A percentile compares a stretch with the other conserved stretches of the same genome.
Conservation (phyloP, 2,888 invertebrate species). For the Periphyllus acericola region DNA sequence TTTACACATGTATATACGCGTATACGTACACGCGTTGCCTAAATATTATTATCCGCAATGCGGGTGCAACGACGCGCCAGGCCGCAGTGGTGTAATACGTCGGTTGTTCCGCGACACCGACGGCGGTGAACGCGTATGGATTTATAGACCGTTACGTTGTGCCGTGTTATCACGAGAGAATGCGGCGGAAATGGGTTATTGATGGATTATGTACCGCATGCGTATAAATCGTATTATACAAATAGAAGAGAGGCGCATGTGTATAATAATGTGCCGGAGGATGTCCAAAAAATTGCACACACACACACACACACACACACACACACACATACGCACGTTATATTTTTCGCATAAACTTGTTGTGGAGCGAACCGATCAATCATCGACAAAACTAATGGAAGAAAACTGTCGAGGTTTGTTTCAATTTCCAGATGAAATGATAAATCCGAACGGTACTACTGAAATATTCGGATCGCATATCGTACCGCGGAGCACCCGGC, state of each 20-base stretch:
- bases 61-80: constrained; percentile 26
- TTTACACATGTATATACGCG: background rate
- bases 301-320: background rate
- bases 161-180: background rate
- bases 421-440: constrained; percentile 31
- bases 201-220: constrained; percentile 20
- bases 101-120: constrained; percentile 18
- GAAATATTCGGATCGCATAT: background rate
- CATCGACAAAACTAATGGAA: constrained; percentile 31
- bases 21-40: background rate
- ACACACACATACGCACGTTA: background rate
- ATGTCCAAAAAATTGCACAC: constrained; percentile 16
- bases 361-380: constrained; percentile 28
- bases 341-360: background rate
- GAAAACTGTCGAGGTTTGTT: constrained; percentile 44
- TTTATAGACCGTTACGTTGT: background rate
- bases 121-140: background rate
- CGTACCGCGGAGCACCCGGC: background rate
- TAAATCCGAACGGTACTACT: constrained; percentile 27
- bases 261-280: background rate
- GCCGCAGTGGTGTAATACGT: constrained; percentile 10
- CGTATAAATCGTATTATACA: background rate
- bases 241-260: background rate
- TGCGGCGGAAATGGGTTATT: constrained; percentile 3
- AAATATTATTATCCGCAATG: constrained; percentile 52